Evolutionary conservation across 2,113 vertebrate genomes (phyloP).

Genomic region (Rhinichthys klamathensis): DNA sequence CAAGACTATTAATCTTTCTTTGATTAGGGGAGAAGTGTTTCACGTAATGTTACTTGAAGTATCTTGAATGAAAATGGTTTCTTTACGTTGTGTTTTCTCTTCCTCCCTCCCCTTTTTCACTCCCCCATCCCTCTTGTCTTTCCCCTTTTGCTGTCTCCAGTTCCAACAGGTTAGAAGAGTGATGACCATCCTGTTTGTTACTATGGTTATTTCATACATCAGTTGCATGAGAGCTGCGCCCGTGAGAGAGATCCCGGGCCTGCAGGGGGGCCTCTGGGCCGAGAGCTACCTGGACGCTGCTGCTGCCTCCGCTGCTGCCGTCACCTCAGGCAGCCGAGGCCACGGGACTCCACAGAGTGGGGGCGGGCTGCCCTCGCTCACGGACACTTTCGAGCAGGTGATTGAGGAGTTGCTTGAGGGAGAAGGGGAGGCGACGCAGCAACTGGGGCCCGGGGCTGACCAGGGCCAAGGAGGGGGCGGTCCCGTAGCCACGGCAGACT

Average conservation of each 20-base stretch:
- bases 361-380: constrained; percentile 86
- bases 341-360: constrained; percentile 91
- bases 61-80: neutral
- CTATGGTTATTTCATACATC: constrained; percentile 99
- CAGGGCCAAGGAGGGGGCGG: constrained; percentile 80
- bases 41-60: neutral
- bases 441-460: constrained; percentile 73
- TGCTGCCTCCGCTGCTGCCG: constrained; percentile 61
- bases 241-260: constrained; percentile 91
- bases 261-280: constrained; percentile 89
- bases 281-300: constrained; percentile 91
- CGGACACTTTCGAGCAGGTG: constrained; percentile 96
- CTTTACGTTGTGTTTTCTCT: constrained; percentile 30
- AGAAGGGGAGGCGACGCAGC: constrained; percentile 82
- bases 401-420: constrained; percentile 95
- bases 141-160: constrained; percentile 72
- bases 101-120: constrained; percentile 30
- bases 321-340: constrained; percentile 77
- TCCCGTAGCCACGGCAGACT: constrained; percentile 76
- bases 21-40: neutral
- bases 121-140: constrained; percentile 27
- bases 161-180: constrained; percentile 99
- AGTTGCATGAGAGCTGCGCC: constrained; percentile 99
- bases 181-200: constrained; percentile 99
- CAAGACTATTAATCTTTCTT: neutral